Evolutionary conservation across 2,113 vertebrate species (phyloP).

Genomic region (Cebidichthys violaceus): DNA sequence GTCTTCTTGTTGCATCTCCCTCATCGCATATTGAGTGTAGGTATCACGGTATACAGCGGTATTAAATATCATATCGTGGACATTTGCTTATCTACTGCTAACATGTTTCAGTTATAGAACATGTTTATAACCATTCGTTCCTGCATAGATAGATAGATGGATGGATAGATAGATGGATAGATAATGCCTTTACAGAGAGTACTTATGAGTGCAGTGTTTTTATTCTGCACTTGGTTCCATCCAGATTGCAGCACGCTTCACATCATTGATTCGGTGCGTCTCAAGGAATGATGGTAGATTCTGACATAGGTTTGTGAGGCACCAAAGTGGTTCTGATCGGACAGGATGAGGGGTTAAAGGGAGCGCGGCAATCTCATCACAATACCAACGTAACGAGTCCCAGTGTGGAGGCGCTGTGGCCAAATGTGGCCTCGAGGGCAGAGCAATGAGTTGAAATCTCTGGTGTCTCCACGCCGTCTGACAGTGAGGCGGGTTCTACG

Average conservation of each 20-base stretch:
- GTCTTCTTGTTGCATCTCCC: constrained; percentile 29
- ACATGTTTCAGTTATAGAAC: no score
- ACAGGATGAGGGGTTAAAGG: constrained; percentile 22
- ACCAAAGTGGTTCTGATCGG: constrained; percentile 26
- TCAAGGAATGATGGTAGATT: constrained; percentile 25
- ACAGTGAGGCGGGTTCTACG: constrained; percentile 4
- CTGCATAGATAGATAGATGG: constrained; percentile 45
- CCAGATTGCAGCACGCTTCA: constrained; percentile 17
- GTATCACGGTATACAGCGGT: no score
- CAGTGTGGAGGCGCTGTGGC: constrained; percentile 25
- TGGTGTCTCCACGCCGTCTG: constrained; percentile 24
- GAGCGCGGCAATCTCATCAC: constrained; percentile 39
- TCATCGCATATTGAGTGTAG: constrained; percentile 26
- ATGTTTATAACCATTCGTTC: constrained; percentile 30
- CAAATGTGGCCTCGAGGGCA: constrained; percentile 31
- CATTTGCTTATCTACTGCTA: no score
- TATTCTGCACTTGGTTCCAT: constrained; percentile 35
- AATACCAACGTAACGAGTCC: constrained; percentile 53
- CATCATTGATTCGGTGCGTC: constrained; percentile 22
- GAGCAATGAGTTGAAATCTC: constrained; percentile 17
- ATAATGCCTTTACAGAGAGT: constrained; percentile 48
- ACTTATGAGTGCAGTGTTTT: constrained; percentile 29
- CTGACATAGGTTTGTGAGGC: not conserved
- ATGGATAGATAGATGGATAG: no score
- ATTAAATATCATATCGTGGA: no score